A percentile compares a stretch with the other conserved stretches of the same genome.
Evolutionary conservation across 2,113 vertebrate genomes (phyloP).

Genomic region (Candoia aspera): DNA sequence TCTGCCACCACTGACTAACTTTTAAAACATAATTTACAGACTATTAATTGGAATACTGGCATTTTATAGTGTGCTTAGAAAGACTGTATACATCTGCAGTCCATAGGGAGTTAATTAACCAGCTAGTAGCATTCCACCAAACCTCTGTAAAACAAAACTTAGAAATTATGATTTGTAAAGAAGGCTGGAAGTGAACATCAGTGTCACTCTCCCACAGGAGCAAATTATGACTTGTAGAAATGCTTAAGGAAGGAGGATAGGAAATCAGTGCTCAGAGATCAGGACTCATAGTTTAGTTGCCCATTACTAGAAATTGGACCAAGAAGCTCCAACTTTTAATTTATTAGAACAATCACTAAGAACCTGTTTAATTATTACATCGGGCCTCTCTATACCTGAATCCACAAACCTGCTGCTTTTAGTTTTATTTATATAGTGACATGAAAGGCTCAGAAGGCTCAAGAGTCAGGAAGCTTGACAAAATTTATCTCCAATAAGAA

Average conservation of each 20-base stretch:
- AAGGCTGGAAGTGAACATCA: not conserved
- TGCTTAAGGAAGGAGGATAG: not conserved
- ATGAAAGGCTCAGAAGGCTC: not conserved
- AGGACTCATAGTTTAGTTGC: not conserved
- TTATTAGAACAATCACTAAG: not conserved
- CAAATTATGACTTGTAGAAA: not conserved
- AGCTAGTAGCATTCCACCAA: constrained; percentile 36
- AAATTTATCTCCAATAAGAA: not conserved
- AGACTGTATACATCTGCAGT: constrained; percentile 16
- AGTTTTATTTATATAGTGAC: not conserved
- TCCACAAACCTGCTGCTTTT: not conserved
- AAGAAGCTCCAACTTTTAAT: not conserved
- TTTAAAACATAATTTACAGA: constrained; percentile 43
- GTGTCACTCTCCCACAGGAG: constrained; percentile 25
- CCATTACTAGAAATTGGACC: not conserved
- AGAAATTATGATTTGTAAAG: constrained; percentile 32
- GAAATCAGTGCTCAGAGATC: not conserved
- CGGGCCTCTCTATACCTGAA: not conserved
- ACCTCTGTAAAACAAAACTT: constrained; percentile 34
- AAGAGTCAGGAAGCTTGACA: not conserved
- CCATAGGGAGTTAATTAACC: constrained; percentile 47
- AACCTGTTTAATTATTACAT: not conserved
- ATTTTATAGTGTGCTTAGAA: constrained; percentile 56
- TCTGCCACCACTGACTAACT: not conserved
- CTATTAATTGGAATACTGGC: constrained; percentile 49